Conservation (phyloP, 1,140 invertebrate genomes). For the Phortica variegata region DNA sequence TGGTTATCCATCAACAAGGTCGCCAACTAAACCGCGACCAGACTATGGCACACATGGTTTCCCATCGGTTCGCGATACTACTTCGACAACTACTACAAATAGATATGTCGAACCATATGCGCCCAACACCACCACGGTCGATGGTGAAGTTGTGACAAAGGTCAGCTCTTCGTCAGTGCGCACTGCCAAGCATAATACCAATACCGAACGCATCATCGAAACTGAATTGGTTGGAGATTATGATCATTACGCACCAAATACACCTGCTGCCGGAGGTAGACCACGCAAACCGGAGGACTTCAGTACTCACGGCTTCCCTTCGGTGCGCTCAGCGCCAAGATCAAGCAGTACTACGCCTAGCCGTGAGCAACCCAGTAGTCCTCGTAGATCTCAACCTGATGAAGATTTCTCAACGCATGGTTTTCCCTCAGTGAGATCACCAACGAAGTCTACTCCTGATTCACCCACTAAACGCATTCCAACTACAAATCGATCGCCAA, state of each 20-base stretch:
- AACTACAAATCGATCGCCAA: slow-evolving; percentile 9
- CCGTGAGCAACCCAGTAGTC: slow-evolving; percentile 16
- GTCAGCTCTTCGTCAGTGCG: slow-evolving; percentile 24
- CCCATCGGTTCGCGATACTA: slow-evolving; percentile 26
- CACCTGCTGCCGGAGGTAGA: no score
- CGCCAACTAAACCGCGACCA: neutral
- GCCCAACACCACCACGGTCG: slow-evolving; percentile 16
- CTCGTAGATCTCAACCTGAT: slow-evolving; percentile 24
- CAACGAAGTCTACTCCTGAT: slow-evolving; percentile 8
- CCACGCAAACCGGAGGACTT: slow-evolving; percentile 1
- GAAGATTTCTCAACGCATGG: slow-evolving; percentile 24
- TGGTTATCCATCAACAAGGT: slow-evolving; percentile 11
- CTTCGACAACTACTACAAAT: no score
- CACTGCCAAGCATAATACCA: slow-evolving; percentile 30
- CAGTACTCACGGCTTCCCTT: slow-evolving; percentile 13
- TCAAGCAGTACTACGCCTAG: neutral
- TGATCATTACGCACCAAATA: neutral
- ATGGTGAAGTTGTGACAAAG: slow-evolving; percentile 25
- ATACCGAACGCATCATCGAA: slow-evolving; percentile 41
- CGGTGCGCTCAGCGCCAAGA: slow-evolving; percentile 7
- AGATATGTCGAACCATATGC: no score
- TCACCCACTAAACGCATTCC: neutral
- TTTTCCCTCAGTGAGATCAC: slow-evolving; percentile 19
- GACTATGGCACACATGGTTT: slow-evolving; percentile 39
- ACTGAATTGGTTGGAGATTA: slow-evolving; percentile 34